phyloP scores from a whole-genome alignment of 2,797 vertebrate genomes.

The Orientallactaga sibirica region DNA sequence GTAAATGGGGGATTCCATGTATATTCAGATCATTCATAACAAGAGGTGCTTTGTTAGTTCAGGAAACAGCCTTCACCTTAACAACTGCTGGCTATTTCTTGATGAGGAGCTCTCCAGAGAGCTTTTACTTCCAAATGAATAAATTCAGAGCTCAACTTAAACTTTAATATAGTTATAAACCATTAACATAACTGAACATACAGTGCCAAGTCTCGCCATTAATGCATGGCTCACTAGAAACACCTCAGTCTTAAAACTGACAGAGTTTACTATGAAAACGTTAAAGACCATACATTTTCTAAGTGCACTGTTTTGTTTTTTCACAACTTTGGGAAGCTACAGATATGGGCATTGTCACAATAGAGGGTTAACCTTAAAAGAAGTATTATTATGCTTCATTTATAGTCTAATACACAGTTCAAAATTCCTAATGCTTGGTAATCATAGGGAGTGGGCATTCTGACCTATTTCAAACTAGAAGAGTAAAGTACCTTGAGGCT shows the following conservation, averaged over 20 bases:
- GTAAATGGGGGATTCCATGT: conserved; percentile 5
- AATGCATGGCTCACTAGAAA: background rate
- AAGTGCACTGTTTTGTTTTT: background rate
- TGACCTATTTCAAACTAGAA: conserved; percentile 14
- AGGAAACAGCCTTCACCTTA: conserved; percentile 62
- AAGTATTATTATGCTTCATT: background rate
- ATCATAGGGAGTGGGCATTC: background rate
- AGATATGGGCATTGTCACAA: background rate
- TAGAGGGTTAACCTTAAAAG: background rate
- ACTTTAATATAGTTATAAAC: conserved; percentile 57
- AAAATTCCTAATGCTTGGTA: background rate
- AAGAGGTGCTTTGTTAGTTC: conserved; percentile 59
- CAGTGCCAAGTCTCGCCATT: background rate
- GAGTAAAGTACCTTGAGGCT: conserved; percentile 3
- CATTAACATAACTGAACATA: conserved; percentile 35
- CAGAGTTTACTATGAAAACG: background rate
- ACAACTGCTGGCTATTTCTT: conserved; percentile 57
- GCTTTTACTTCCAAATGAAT: conserved; percentile 70
- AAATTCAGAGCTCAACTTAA: conserved; percentile 67
- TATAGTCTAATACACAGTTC: background rate
- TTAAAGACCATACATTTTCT: background rate
- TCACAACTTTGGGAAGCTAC: background rate
- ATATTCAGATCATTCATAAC: conserved; percentile 49
- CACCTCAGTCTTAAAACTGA: conserved; percentile 38
- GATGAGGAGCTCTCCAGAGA: conserved; percentile 58